phyloP scores from a whole-genome alignment of 2,888 invertebrate genomes.

The Melipona bicolor region DNA sequence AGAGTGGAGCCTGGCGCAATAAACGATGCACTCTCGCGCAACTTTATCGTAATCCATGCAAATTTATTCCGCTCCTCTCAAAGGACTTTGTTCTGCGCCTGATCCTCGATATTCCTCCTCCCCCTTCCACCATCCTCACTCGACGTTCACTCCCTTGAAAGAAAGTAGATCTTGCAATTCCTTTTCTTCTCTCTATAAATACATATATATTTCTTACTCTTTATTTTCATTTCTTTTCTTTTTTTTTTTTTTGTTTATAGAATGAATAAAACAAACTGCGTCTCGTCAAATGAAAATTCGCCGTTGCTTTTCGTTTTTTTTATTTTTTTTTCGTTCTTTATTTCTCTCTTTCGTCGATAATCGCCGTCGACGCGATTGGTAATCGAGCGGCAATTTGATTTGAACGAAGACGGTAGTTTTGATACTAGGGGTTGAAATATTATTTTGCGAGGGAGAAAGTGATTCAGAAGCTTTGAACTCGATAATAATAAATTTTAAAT shows the following conservation, averaged over 20 bases:
- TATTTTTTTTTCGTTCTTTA: not conserved
- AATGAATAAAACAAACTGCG: constrained; percentile 49
- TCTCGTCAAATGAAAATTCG: constrained; percentile 32
- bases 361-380: not conserved
- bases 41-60: constrained; percentile 62
- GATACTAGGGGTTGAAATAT: not conserved
- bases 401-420: not conserved
- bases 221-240: not conserved
- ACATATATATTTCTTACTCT: not conserved
- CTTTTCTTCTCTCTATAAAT: not conserved
- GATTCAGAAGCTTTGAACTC: not conserved
- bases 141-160: constrained; percentile 26
- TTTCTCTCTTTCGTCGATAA: not conserved
- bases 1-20: constrained; percentile 36
- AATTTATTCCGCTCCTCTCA: constrained; percentile 61
- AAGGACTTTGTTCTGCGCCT: constrained; percentile 50
- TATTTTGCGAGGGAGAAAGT: not conserved
- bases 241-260: not conserved
- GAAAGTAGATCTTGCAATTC: constrained; percentile 52
- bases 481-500: too few relatives aligned
- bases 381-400: not conserved
- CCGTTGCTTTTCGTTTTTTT: constrained; percentile 2
- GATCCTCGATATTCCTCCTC: constrained; percentile 56
- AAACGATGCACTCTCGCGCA: constrained; percentile 53
- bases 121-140: not conserved